These are phyloP conservation scores for Drosophila malerkotliana DNA, from an alignment of 1,140 invertebrate genomes.

Conservation along the genomic window DNA sequence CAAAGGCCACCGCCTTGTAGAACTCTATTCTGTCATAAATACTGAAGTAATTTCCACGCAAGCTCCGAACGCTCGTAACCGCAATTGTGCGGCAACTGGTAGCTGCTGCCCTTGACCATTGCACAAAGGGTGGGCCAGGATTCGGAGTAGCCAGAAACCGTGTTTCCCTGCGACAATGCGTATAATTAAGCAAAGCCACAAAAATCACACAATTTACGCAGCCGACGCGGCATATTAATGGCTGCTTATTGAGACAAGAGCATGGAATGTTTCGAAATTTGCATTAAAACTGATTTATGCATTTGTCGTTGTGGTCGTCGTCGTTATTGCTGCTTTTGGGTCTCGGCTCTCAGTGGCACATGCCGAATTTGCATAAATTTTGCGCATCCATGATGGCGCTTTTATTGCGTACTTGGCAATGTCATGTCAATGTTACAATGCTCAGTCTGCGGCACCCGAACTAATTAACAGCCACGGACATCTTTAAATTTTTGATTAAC, in stretches of 20 bases:
- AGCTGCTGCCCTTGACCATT: slow-evolving; percentile 69
- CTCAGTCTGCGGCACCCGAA: slow-evolving; percentile 15
- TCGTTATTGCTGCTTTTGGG: slow-evolving; percentile 36
- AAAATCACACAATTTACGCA: slow-evolving; percentile 65
- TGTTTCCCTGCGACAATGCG: slow-evolving; percentile 58
- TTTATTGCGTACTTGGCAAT: slow-evolving; percentile 45
- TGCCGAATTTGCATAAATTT: slow-evolving; percentile 58
- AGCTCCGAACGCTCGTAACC: slow-evolving; percentile 14
- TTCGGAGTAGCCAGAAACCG: slow-evolving; percentile 15
- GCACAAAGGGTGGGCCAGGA: slow-evolving; percentile 54
- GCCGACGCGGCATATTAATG: slow-evolving; percentile 65
- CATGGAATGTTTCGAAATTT: slow-evolving; percentile 52
- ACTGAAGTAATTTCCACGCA: slow-evolving; percentile 51
- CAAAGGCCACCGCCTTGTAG: slow-evolving; percentile 44
- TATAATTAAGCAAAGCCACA: slow-evolving; percentile 70
- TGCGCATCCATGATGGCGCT: slow-evolving; percentile 50
- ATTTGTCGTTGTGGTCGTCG: slow-evolving; percentile 50
- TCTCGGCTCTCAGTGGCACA: slow-evolving; percentile 11
- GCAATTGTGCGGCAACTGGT: slow-evolving; percentile 46
- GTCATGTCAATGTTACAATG: slow-evolving; percentile 35
- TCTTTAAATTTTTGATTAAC: slow-evolving; percentile 15
- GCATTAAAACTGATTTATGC: slow-evolving; percentile 63
- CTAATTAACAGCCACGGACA: slow-evolving; percentile 4
- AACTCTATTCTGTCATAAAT: slow-evolving; percentile 66
- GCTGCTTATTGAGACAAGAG: slow-evolving; percentile 60